Conservation (phyloP, 2,797 vertebrate genomes). For the Enteromius radiatus region DNA sequence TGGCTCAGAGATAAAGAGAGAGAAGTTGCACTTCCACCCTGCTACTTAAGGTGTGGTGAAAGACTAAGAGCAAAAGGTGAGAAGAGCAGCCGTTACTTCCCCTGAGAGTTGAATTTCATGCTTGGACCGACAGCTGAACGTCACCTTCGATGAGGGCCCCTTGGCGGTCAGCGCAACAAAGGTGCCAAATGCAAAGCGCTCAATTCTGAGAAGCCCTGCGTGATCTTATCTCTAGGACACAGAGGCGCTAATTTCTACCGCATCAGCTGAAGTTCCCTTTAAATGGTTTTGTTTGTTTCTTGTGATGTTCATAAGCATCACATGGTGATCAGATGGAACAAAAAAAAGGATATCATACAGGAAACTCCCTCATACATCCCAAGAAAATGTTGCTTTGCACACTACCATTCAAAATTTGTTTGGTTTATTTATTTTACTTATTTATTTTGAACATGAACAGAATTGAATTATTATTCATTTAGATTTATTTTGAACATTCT, state of each 20-base stretch:
- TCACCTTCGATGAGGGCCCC: slow-evolving; percentile 19
- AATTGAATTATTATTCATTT: background rate
- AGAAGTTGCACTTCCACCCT: slow-evolving; percentile 23
- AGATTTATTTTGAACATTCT: background rate
- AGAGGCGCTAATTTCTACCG: slow-evolving; percentile 19
- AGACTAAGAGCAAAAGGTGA: slow-evolving; percentile 51
- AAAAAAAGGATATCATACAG: slow-evolving; percentile 18
- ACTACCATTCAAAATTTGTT: background rate
- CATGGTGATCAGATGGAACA: slow-evolving; percentile 33
- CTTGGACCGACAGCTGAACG: slow-evolving; percentile 25
- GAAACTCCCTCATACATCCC: slow-evolving; percentile 37
- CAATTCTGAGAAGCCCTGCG: slow-evolving; percentile 27
- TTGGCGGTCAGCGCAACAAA: background rate
- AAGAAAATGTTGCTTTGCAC: background rate
- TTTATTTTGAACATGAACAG: background rate
- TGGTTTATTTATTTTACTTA: background rate
- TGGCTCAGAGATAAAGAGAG: slow-evolving; percentile 24
- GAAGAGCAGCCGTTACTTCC: slow-evolving; percentile 45
- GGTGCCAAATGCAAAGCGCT: slow-evolving; percentile 36
- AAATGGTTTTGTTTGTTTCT: slow-evolving; percentile 30
- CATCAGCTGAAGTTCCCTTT: slow-evolving; percentile 32
- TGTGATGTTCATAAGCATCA: slow-evolving; percentile 32
- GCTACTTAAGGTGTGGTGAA: slow-evolving; percentile 44
- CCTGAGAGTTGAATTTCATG: slow-evolving; percentile 22
- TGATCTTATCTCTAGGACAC: slow-evolving; percentile 18